phyloP scores from a whole-genome alignment of 2,797 vertebrate genomes.

The Eremophila alpestris region DNA sequence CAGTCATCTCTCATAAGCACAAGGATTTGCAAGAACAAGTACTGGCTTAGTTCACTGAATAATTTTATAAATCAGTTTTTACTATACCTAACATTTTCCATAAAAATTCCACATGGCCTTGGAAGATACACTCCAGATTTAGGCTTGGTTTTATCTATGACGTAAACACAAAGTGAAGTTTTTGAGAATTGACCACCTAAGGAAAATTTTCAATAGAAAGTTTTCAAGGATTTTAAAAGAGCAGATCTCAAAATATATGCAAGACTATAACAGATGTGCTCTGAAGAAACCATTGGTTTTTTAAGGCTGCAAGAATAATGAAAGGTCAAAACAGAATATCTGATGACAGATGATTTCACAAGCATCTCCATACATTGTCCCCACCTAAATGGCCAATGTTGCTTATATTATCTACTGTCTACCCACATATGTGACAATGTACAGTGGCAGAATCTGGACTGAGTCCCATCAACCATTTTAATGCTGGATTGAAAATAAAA shows the following conservation, averaged over 20 bases:
- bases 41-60: neutral
- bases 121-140: neutral
- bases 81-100: neutral
- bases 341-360: neutral
- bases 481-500: neutral
- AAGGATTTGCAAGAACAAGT: constrained; percentile 20
- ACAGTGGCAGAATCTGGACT: neutral
- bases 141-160: neutral
- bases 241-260: neutral
- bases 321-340: neutral
- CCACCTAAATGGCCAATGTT: neutral
- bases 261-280: neutral
- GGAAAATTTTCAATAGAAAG: neutral
- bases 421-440: neutral
- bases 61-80: neutral
- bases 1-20: neutral
- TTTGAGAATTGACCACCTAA: neutral
- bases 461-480: neutral
- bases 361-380: neutral
- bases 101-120: neutral
- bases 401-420: neutral
- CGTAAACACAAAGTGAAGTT: neutral
- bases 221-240: neutral
- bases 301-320: neutral
- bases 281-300: neutral